phyloP scores from a whole-genome alignment of 2,113 vertebrate species.

The Corythoichthys haematopterus region DNA sequence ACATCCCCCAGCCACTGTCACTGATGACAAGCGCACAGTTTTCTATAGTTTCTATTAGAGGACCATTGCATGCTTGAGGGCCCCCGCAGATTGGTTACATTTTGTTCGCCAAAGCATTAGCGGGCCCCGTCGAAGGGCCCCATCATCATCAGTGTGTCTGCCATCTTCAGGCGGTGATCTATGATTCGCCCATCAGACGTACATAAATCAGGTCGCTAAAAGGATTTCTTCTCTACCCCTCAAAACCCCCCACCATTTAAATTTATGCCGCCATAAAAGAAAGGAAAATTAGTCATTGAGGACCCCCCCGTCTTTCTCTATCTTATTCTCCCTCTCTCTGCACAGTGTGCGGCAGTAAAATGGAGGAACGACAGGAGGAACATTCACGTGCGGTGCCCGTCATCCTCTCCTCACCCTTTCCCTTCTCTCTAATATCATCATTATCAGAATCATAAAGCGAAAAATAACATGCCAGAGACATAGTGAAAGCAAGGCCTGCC shows the following conservation, averaged over 20 bases:
- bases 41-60: conserved; percentile 78
- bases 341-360: conserved; percentile 49
- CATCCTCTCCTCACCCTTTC: conserved; percentile 47
- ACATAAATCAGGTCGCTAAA: conserved; percentile 81
- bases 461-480: conserved; percentile 61
- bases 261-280: conserved; percentile 79
- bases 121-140: conserved; percentile 71
- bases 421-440: conserved; percentile 65
- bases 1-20: conserved; percentile 25
- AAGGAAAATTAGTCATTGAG: conserved; percentile 75
- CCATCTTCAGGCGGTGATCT: conserved; percentile 75
- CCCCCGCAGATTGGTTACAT: conserved; percentile 81
- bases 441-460: conserved; percentile 70
- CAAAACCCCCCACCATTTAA: conserved; percentile 67
- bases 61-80: conserved; percentile 80
- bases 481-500: conserved; percentile 45
- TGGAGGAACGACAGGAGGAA: conserved; percentile 45
- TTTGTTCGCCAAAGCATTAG: conserved; percentile 79
- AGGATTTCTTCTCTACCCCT: conserved; percentile 75
- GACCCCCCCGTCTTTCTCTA: conserved; percentile 44
- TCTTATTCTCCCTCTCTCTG: conserved; percentile 49
- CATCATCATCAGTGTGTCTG: conserved; percentile 76
- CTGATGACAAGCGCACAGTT: conserved; percentile 73
- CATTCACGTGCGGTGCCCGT: conserved; percentile 55
- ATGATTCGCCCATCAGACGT: conserved; percentile 76